These are phyloP conservation scores for Phrynocephalus vlangalii DNA, from an alignment of 2,797 vertebrate species.

Conservation along the genomic window DNA sequence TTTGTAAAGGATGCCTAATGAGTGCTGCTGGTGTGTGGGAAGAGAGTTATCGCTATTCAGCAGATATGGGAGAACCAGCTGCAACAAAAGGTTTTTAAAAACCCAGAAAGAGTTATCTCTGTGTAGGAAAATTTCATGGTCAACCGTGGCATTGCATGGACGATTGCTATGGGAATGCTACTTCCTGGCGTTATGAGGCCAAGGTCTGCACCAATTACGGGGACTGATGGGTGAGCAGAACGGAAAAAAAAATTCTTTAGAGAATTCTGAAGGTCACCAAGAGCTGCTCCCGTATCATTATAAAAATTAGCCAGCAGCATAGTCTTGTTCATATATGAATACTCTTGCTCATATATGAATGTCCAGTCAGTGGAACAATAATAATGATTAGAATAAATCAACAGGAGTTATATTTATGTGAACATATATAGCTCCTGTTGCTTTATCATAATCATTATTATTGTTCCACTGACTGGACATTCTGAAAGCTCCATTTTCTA, in stretches of 20 bases:
- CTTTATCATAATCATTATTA: background rate
- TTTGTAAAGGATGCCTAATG: background rate
- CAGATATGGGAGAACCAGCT: too few species aligned
- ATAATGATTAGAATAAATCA: background rate
- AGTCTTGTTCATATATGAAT: background rate
- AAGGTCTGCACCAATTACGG: background rate
- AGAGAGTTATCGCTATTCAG: background rate
- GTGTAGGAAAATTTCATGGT: background rate
- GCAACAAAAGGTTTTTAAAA: too few species aligned
- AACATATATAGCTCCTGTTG: background rate
- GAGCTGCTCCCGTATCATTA: background rate
- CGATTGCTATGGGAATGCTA: background rate
- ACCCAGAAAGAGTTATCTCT: background rate
- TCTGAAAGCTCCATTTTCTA: slow-evolving; percentile 13
- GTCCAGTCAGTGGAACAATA: background rate
- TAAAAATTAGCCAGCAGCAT: background rate
- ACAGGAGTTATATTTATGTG: background rate
- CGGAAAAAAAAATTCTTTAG: background rate
- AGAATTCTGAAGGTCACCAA: background rate
- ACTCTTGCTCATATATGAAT: background rate
- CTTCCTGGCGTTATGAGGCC: background rate
- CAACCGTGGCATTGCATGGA: background rate
- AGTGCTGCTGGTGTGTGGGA: background rate
- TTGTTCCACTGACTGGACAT: background rate
- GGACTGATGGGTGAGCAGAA: background rate